A percentile compares a stretch with the other conserved stretches of the same genome.
Conservation (phyloP, 2,797 vertebrate genomes). For the Carcharodon carcharias region DNA sequence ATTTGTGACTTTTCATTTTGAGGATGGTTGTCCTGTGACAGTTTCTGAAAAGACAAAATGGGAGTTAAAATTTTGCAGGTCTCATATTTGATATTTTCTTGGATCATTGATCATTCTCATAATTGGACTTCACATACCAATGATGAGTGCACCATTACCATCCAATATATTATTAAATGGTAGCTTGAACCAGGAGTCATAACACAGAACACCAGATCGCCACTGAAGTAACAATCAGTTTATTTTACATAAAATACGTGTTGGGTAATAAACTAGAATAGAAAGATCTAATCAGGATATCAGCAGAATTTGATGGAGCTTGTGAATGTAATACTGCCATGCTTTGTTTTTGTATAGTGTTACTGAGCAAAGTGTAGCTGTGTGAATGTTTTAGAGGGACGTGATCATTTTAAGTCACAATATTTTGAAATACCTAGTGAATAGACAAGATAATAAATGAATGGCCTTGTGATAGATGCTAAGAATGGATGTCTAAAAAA, state of each 20-base stretch:
- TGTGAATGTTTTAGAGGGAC: not conserved
- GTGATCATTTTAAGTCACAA: not conserved
- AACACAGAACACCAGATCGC: not conserved
- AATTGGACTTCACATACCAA: not conserved
- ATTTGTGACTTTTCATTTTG: not conserved
- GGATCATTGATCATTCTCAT: not conserved
- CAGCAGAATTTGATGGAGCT: not conserved
- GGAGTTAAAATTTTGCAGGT: not conserved
- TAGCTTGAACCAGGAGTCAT: not conserved
- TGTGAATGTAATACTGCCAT: not conserved
- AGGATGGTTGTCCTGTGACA: constrained; percentile 1
- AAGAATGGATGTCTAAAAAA: not conserved
- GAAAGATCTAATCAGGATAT: not conserved
- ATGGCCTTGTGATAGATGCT: not conserved
- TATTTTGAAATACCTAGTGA: not conserved
- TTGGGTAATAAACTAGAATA: not conserved
- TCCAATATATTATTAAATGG: not conserved
- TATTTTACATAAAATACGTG: not conserved
- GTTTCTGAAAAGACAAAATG: constrained; percentile 25
- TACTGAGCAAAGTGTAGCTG: not conserved
- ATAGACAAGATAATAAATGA: not conserved
- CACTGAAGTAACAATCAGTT: not conserved
- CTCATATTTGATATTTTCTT: not conserved
- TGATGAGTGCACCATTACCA: not conserved
- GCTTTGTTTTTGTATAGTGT: not conserved